phyloP scores from a whole-genome alignment of 2,797 vertebrate genomes.

The Pyrocephalus nanus region DNA sequence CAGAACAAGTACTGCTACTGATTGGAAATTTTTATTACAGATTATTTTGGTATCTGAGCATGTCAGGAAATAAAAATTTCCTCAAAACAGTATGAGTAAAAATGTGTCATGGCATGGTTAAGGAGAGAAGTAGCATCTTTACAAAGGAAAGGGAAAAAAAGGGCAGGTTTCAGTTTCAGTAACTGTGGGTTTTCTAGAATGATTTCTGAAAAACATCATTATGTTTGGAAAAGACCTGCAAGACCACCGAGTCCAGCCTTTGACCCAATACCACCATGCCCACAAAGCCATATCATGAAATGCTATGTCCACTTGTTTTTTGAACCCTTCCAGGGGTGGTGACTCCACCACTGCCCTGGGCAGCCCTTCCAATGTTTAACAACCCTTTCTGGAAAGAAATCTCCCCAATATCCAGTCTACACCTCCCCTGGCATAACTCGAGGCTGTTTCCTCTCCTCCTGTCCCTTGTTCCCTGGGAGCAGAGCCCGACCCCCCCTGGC shows the following conservation, averaged over 20 bases:
- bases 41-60: not conserved
- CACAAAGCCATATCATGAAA: not conserved
- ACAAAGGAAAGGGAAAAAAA: not conserved
- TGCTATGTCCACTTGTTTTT: rapidly evolving
- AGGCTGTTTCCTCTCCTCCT: not conserved
- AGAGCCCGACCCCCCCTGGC: rapidly evolving
- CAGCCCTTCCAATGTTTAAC: not conserved
- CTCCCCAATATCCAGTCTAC: not conserved
- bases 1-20: not conserved
- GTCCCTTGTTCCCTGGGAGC: not conserved
- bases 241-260: not conserved
- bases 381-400: not conserved
- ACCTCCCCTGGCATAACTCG: too few species aligned
- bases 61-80: not conserved
- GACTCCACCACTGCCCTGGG: not conserved
- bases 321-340: not conserved
- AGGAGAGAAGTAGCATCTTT: not conserved
- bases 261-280: rapidly evolving
- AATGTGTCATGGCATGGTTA: not conserved
- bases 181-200: not conserved
- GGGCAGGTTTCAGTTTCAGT: not conserved
- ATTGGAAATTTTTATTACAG: not conserved
- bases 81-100: not conserved
- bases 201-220: not conserved
- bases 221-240: not conserved